A percentile compares a stretch with the other conserved stretches of the same genome.
These are phyloP conservation scores for Platycheirus albimanus DNA, from an alignment of 2,888 invertebrate genomes.

Conservation along the genomic window DNA sequence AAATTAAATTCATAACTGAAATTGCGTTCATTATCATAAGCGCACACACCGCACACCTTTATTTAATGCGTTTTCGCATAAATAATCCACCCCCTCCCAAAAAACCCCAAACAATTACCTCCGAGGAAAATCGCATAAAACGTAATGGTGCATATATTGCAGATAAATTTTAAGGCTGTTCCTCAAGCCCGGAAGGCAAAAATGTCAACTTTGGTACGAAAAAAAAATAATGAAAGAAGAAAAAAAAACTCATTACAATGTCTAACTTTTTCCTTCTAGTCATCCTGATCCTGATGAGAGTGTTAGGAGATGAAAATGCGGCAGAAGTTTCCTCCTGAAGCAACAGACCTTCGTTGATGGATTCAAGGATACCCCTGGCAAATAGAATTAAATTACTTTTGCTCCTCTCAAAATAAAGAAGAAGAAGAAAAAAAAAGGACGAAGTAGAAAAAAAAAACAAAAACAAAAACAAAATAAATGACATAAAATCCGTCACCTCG, in stretches of 20 bases:
- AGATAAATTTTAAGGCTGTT: constrained; percentile 51
- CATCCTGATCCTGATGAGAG: background rate
- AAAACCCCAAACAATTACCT: constrained; percentile 46
- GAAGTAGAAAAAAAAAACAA: background rate
- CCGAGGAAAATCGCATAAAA: constrained; percentile 65
- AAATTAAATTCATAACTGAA: constrained; percentile 48
- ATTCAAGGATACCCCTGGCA: constrained; percentile 40
- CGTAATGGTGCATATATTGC: constrained; percentile 69
- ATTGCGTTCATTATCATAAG: constrained; percentile 50
- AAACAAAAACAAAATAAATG: constrained; percentile 2
- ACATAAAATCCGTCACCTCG: constrained; percentile 61
- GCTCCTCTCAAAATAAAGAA: background rate
- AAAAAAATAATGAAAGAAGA: background rate
- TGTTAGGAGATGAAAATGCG: constrained; percentile 9
- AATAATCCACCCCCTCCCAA: background rate
- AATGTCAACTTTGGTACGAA: constrained; percentile 6
- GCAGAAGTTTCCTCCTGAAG: constrained; percentile 37
- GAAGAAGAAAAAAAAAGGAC: background rate
- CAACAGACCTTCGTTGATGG: constrained; percentile 48
- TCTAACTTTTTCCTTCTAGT: constrained; percentile 2
- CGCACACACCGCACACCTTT: constrained; percentile 4
- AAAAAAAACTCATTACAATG: too few relatives aligned
- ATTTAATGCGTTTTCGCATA: constrained; percentile 19
- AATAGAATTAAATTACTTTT: constrained; percentile 69
- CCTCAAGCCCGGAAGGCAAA: constrained; percentile 2